Percentiles rank a stretch among this genome's conserved stretches.
phyloP scores from a whole-genome alignment of 30 jellyfish, hydroid and myxozoan genomes.

The Mastigias papua region DNA sequence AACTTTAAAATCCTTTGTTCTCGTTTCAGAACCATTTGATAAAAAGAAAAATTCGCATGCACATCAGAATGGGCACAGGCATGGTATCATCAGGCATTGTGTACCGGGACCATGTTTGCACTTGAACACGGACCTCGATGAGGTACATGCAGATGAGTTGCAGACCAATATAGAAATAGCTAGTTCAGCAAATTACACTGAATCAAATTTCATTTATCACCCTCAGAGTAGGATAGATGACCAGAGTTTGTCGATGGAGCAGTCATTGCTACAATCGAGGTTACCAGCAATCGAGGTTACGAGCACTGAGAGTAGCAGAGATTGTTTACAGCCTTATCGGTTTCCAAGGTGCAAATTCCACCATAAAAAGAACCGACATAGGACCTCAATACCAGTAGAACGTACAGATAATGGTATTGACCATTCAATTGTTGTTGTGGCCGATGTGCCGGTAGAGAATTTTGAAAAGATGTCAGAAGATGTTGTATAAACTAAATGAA shows the following conservation, averaged over 20 bases:
- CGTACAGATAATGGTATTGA: conserved; percentile 50
- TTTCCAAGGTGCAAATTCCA: conserved; percentile 81
- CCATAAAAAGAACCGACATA: conserved; percentile 70
- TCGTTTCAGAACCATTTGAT: conserved; percentile 56
- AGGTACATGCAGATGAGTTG: conserved; percentile 53
- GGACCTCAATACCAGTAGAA: conserved; percentile 45
- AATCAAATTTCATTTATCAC: conserved; percentile 11
- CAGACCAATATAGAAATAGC: conserved; percentile 4
- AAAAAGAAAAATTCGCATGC: conserved; percentile 36
- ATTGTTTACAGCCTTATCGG: conserved; percentile 72
- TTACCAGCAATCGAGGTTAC: conserved; percentile 32
- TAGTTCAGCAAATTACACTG: conserved; percentile 20
- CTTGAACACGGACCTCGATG: conserved; percentile 24
- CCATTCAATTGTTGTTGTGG: conserved; percentile 82
- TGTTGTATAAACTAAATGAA: conserved; percentile 59
- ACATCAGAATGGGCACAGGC: conserved; percentile 16
- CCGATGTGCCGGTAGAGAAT: conserved; percentile 75
- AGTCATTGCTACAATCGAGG: conserved; percentile 21
- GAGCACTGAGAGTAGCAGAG: conserved; percentile 39
- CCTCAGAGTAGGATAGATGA: conserved; percentile 18
- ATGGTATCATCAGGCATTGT: conserved; percentile 37
- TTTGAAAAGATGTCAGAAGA: conserved; percentile 81
- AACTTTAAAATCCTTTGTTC: background rate
- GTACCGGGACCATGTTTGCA: conserved; percentile 44
- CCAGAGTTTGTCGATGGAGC: conserved; percentile 17